Conservation (phyloP, 2,113 vertebrate genomes). For the Centropristis striata region DNA sequence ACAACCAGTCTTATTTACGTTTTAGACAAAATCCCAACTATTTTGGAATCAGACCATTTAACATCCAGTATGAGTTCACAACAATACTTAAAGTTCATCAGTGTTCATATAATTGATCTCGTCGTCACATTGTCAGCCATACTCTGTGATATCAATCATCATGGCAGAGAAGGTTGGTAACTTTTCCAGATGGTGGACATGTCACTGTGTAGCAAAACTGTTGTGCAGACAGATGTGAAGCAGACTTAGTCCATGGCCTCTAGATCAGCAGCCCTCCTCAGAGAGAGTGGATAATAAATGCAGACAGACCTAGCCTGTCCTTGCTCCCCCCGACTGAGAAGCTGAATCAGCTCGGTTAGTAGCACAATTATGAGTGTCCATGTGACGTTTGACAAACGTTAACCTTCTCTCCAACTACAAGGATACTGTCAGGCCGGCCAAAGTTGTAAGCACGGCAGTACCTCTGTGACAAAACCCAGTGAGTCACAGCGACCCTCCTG, state of each 20-base stretch:
- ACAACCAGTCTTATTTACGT: too few relatives aligned
- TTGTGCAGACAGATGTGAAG: constrained; percentile 41
- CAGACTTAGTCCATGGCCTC: constrained; percentile 32
- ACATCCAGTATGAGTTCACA: neutral
- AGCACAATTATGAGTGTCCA: constrained; percentile 38
- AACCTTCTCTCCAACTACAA: constrained; percentile 61
- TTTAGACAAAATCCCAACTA: too few relatives aligned
- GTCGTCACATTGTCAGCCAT: constrained; percentile 9
- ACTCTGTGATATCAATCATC: neutral
- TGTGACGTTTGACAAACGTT: constrained; percentile 60
- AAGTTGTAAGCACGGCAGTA: constrained; percentile 41
- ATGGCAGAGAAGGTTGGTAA: constrained; percentile 1
- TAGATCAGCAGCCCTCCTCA: constrained; percentile 11
- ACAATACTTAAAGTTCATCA: neutral
- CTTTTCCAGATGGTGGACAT: constrained; percentile 37
- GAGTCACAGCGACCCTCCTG: constrained; percentile 57
- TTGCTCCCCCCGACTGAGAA: constrained; percentile 35
- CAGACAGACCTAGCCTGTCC: constrained; percentile 41
- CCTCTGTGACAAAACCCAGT: constrained; percentile 49
- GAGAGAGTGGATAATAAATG: constrained; percentile 44
- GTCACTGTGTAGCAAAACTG: constrained; percentile 15
- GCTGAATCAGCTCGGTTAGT: constrained; percentile 65
- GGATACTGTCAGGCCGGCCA: constrained; percentile 33
- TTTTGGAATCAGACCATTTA: too few relatives aligned
- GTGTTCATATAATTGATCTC: constrained; percentile 1